A percentile compares a stretch with the other conserved stretches of the same genome.
Evolutionary conservation across 2,888 invertebrate genomes (phyloP).

Genomic region (Epicampocera succincta): DNA sequence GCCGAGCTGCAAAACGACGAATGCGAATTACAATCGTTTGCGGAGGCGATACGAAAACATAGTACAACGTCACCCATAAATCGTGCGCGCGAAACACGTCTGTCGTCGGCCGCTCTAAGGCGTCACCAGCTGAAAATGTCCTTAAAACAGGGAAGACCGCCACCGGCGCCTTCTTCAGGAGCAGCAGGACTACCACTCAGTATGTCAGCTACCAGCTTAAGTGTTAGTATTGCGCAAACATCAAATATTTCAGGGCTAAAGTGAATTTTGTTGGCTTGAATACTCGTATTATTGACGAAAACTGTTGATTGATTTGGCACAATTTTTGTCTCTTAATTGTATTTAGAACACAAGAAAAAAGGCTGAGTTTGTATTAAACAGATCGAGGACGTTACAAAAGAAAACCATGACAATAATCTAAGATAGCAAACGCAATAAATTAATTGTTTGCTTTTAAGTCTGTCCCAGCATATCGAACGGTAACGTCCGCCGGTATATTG

Average conservation of each 20-base stretch:
- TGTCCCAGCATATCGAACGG: too few species aligned
- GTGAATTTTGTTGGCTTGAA: background rate
- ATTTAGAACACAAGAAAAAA: too few species aligned
- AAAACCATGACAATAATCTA: too few species aligned
- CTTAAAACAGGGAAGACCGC: slow-evolving; percentile 77
- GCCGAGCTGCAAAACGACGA: slow-evolving; percentile 58
- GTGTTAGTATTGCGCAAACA: slow-evolving; percentile 49
- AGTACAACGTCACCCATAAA: slow-evolving; percentile 55
- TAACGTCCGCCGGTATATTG: too few species aligned
- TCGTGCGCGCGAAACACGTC: slow-evolving; percentile 69
- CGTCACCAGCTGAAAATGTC: slow-evolving; percentile 77
- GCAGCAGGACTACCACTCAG: slow-evolving; percentile 71
- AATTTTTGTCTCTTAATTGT: too few species aligned
- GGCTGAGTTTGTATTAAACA: too few species aligned
- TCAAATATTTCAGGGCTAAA: background rate
- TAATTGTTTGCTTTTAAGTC: too few species aligned
- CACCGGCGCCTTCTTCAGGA: slow-evolving; percentile 76
- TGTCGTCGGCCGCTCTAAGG: slow-evolving; percentile 74
- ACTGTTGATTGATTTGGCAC: too few species aligned
- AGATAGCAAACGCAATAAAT: too few species aligned
- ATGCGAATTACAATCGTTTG: slow-evolving; percentile 72
- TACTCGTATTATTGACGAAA: too few species aligned
- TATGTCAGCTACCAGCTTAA: slow-evolving; percentile 65
- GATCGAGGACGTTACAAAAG: too few species aligned
- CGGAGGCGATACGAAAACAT: slow-evolving; percentile 71